Evolutionary conservation across 2,797 vertebrate species (phyloP).

Genomic region (Sciurus vulgaris): DNA sequence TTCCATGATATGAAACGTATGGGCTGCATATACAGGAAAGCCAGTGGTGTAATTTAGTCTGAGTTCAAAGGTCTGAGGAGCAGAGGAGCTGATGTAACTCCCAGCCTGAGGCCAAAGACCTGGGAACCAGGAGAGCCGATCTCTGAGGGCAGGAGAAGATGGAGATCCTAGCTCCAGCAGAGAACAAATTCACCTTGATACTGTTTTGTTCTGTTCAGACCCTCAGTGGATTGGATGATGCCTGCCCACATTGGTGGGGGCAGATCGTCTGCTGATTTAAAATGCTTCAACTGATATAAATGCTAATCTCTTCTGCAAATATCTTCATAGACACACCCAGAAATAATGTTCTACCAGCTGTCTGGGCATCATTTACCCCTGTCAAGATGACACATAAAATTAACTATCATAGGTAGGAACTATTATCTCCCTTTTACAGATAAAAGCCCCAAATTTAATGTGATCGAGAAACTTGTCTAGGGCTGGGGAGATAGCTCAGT

Average conservation of each 20-base stretch:
- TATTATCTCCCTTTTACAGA: conserved; percentile 25
- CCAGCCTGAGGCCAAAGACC: not conserved
- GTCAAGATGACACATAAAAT: not conserved
- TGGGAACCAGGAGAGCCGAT: not conserved
- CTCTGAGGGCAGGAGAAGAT: not conserved
- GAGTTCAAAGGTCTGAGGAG: not conserved
- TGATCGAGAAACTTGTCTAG: not conserved
- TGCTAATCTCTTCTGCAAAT: conserved; percentile 25
- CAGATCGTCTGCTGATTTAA: not conserved
- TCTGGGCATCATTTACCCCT: not conserved
- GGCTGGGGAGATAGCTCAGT: too few relatives aligned
- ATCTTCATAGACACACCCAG: not conserved
- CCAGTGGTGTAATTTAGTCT: not conserved
- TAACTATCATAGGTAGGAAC: not conserved
- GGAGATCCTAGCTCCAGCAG: not conserved
- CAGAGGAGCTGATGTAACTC: too few relatives aligned
- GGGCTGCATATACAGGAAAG: not conserved
- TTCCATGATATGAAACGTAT: not conserved
- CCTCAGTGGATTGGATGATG: not conserved
- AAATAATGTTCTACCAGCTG: not conserved
- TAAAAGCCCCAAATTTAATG: conserved; percentile 8
- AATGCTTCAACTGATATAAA: not conserved
- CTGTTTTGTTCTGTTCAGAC: not conserved
- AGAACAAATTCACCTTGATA: not conserved
- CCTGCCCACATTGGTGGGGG: not conserved